Base-by-base conservation (phyloP, 2,888 invertebrate species). In the Drosophila paranaensis region DNA sequence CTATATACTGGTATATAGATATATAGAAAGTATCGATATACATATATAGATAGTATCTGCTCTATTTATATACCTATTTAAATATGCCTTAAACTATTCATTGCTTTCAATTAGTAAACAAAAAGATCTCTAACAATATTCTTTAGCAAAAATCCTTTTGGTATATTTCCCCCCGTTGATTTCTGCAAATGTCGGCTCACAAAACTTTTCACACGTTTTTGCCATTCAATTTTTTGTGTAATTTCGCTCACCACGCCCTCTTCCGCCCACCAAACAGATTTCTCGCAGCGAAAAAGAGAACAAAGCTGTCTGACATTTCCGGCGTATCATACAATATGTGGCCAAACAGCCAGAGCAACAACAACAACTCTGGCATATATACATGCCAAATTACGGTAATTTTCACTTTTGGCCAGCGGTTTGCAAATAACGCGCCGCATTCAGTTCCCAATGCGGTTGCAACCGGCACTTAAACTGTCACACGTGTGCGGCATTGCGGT, bases 401-500 rank as follows among this genome's bases (percentile, higher is more conserved):
- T 88, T 87, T 70, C 76, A 68, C 61, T 70, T 74, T 77, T 81
- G 77, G 69, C 85, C 77, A 57, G 74, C 71, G 77, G 82, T 79
- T 84, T 81, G 83, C 88, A 71, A 84, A 87, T 84, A 81, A 79
- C 79, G 75, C 57, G 71, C 71, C 72, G 60, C 78, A 70, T 64
- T 53, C 62, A 60, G 64, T 63, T 60, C 55, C 37, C 69, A 60
- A 60, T 70, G 80, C 51, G 81, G 71, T 74, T 66, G 70, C 79
- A 89, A 86, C 88, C 76, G 70, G 77, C 88, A 90, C 86, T 89
- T 89, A 89, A 90, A 82, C 76, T 87, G 89, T 85, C 90, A 89
- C 89, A 89, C 85, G 83, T 90, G 88, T 70, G 68, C 72, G 81
- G 63, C 61, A 74, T 58, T 79, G 80, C 71, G 74, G 86, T 86